Percentiles rank a stretch among this genome's conserved stretches.
Evolutionary conservation across 2,113 vertebrate species (phyloP).

Genomic region (Eolophus roseicapilla): DNA sequence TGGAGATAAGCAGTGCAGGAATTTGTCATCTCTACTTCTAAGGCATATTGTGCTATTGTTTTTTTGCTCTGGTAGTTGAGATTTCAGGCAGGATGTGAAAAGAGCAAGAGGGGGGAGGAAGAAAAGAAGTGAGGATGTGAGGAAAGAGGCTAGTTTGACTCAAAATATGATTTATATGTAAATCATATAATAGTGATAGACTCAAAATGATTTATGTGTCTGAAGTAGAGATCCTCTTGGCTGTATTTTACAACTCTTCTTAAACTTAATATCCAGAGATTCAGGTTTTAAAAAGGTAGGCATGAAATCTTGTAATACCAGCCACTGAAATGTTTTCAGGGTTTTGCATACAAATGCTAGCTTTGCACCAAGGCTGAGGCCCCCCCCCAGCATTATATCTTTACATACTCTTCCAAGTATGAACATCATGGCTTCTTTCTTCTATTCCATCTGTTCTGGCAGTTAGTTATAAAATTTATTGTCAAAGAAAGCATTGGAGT

Average conservation of each 20-base stretch:
- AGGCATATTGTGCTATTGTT: background rate
- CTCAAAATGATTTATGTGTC: background rate
- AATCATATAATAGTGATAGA: background rate
- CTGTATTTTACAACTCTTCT: background rate
- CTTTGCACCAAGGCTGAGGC: background rate
- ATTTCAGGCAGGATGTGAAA: background rate
- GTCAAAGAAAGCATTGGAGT: background rate
- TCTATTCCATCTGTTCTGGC: background rate
- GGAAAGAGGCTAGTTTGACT: background rate
- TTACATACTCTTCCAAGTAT: background rate
- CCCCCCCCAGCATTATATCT: background rate
- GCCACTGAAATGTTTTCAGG: background rate
- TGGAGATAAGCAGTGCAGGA: background rate
- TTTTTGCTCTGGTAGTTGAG: background rate
- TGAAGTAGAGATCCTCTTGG: background rate
- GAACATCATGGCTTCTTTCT: background rate
- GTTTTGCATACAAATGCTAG: background rate
- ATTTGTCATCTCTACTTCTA: background rate
- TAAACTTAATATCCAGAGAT: background rate
- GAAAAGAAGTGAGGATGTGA: background rate
- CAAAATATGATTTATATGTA: background rate
- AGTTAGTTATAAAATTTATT: background rate
- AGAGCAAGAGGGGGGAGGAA: background rate
- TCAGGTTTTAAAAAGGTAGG: background rate
- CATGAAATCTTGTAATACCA: background rate